Percentiles rank a stretch among this genome's conserved stretches.
phyloP scores from a whole-genome alignment of 2,797 vertebrate species.

The Luscinia luscinia region DNA sequence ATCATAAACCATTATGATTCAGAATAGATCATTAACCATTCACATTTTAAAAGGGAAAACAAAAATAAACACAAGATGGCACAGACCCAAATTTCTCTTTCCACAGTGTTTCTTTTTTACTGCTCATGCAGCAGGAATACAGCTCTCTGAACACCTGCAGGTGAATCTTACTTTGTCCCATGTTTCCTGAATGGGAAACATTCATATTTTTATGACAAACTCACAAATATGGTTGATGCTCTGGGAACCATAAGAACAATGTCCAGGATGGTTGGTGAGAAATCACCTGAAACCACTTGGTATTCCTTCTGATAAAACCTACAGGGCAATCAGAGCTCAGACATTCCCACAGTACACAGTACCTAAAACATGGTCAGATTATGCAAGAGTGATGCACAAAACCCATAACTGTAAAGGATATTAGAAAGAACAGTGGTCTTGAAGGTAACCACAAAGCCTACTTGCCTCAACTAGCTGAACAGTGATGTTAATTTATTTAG shows the following conservation, averaged over 20 bases:
- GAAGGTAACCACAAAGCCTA: not conserved
- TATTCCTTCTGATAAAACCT: constrained; percentile 12
- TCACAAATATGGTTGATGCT: not conserved
- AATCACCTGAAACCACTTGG: constrained; percentile 16
- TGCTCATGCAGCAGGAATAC: not conserved
- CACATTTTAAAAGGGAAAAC: not conserved
- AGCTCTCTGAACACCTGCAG: not conserved
- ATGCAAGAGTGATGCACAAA: not conserved
- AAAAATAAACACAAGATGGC: constrained; percentile 6
- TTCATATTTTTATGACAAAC: not conserved
- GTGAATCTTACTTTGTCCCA: not conserved
- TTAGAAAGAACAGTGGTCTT: not conserved
- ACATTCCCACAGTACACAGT: not conserved
- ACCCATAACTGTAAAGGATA: not conserved
- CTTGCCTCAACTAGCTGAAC: not conserved
- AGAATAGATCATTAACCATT: not conserved
- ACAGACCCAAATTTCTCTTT: not conserved
- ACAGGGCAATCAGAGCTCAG: not conserved
- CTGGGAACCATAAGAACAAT: not conserved
- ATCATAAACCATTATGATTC: not conserved
- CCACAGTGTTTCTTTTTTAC: not conserved
- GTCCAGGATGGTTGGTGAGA: not conserved
- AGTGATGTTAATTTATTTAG: constrained; percentile 23
- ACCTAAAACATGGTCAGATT: not conserved
- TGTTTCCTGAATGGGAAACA: not conserved